Percentiles rank a stretch among this genome's conserved stretches.
phyloP scores from a whole-genome alignment of 2,888 invertebrate species.

The Pseudococcus longispinus region DNA sequence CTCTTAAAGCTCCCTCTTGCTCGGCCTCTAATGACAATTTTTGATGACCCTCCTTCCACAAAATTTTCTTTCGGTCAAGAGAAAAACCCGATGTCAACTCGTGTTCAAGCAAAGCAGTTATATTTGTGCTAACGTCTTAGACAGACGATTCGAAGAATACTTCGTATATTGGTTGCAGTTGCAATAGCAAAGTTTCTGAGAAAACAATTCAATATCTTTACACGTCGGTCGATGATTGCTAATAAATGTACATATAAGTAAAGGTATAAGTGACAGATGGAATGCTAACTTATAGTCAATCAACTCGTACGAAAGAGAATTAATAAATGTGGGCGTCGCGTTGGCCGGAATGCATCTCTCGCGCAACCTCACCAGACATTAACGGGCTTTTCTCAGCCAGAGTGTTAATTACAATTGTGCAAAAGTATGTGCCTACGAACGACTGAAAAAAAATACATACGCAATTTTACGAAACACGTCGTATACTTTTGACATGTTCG shows the following conservation, averaged over 20 bases:
- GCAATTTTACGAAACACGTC: neutral
- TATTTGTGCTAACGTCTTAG: too few relatives aligned
- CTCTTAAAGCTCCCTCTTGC: too few relatives aligned
- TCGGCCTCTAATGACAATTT: too few relatives aligned
- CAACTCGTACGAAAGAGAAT: neutral
- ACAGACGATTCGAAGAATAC: too few relatives aligned
- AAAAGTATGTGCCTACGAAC: neutral
- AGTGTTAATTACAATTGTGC: slow-evolving; percentile 17
- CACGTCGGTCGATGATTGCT: neutral
- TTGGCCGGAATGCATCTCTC: neutral
- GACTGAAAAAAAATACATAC: neutral
- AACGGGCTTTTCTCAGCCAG: neutral
- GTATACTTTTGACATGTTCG: slow-evolving; percentile 3
- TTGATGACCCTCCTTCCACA: too few relatives aligned
- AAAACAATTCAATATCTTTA: neutral
- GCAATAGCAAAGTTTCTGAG: neutral
- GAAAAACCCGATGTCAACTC: too few relatives aligned
- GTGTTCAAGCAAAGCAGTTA: too few relatives aligned
- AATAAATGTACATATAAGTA: neutral
- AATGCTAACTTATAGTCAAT: neutral
- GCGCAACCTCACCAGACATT: neutral
- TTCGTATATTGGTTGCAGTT: too few relatives aligned
- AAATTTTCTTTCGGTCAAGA: too few relatives aligned
- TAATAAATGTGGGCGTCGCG: slow-evolving; percentile 12
- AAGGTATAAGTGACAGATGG: neutral